Evolutionary conservation across 2,888 invertebrate genomes (phyloP), one percentile per base, ranked within the genome.

Genomic region (Athalia circularis): DNA sequence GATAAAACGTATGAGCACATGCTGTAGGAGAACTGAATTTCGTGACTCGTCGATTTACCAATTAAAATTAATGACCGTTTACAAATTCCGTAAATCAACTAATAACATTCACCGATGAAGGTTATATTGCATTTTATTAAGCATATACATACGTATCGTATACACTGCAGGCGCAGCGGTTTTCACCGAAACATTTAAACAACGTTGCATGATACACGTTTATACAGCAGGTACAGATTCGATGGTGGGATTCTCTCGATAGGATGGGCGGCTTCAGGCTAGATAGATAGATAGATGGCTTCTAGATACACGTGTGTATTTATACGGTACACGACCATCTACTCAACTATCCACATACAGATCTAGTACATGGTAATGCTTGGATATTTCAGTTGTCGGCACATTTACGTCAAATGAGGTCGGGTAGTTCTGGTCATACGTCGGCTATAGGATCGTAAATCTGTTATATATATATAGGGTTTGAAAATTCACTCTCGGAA

Each of bases 311-410:
- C 64, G 65, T 65, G 9, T 48, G n/a, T n/a, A n/a, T n/a, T 43
- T 8, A 43, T 43, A 64, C 5, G 29, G 29, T 52, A 9, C 11
- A 9, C 29, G 29, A 9, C 8, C 8, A 43, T 29, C 29, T 15
- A 5, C 54, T 5, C 43, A 6, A 29, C 1, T 29, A 29, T 68
- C 29, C 15, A 61, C 61, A 15, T 5, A n/a, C 61, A 7, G 13
- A n/a, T 0, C 13, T n/a, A 11, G 3, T 54, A n/a, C 15, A 54
- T n/a, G 29, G 29, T 11, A 47, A n/a, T n/a, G 29, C 67, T 29
- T 45, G 11, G 57, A 72, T 72, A 72, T 72, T 72, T 57, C 72
- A 72, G 57, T 47, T 57, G 59, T 47, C 15, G 59, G 72, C 47
- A 59, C 59, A 47, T 75, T 52, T n/a, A 50, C 64, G 61, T 62